These are phyloP conservation scores for Adelges cooleyi DNA, from an alignment of 1,140 invertebrate genomes.

Conservation along the genomic window DNA sequence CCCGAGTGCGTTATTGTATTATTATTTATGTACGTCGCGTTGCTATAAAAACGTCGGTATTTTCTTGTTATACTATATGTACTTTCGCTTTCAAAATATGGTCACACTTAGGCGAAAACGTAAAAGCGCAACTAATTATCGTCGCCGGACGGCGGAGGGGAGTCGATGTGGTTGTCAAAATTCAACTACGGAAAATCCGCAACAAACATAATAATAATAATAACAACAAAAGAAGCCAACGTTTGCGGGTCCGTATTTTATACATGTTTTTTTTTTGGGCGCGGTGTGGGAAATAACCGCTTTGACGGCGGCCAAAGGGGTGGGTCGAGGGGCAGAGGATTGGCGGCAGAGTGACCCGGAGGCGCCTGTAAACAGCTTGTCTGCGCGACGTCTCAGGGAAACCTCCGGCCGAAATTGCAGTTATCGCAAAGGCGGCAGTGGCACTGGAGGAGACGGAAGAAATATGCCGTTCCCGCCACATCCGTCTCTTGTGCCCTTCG, in stretches of 20 bases:
- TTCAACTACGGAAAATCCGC: too few relatives aligned
- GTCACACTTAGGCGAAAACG: constrained; percentile 24
- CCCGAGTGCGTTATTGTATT: too few relatives aligned
- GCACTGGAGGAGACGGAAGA: neutral
- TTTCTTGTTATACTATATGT: too few relatives aligned
- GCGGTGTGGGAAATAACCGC: neutral
- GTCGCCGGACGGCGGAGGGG: neutral
- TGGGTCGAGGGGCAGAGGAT: neutral
- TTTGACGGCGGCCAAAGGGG: neutral
- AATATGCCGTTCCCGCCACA: constrained; percentile 7
- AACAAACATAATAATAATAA: neutral
- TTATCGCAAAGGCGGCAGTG: neutral
- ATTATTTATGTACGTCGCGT: too few relatives aligned
- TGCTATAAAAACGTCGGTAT: too few relatives aligned
- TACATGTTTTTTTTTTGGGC: neutral
- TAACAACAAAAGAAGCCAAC: neutral
- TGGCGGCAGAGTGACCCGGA: neutral
- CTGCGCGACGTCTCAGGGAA: neutral
- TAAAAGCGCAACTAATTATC: constrained; percentile 25
- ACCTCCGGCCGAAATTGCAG: constrained; percentile 8
- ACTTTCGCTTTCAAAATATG: constrained; percentile 6
- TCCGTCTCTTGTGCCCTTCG: neutral
- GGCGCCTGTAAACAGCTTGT: constrained; percentile 23
- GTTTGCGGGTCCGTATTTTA: neutral
- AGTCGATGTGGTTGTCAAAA: too few relatives aligned